Evolutionary conservation across 2,113 vertebrate genomes (phyloP).

Genomic region (Tylochromis polylepis): DNA sequence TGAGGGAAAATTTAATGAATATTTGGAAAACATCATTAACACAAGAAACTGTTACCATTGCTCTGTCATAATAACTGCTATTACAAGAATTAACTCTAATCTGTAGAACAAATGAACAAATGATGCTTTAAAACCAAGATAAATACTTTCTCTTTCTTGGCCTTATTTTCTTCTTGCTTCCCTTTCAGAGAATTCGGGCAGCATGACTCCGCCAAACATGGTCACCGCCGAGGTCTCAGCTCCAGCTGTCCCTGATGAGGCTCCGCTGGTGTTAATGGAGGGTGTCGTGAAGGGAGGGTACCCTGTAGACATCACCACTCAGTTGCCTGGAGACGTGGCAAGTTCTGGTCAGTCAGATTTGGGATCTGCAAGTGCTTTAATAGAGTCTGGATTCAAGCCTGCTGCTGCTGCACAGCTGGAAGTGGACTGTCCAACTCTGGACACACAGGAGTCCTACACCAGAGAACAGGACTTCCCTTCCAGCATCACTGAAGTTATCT

Average conservation of each 20-base stretch:
- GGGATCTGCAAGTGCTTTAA: slow-evolving; percentile 11
- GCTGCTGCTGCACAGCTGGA: slow-evolving; percentile 37
- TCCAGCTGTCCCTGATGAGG: not conserved
- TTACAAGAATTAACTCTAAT: not conserved
- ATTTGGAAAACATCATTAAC: not conserved
- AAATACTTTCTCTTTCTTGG: not conserved
- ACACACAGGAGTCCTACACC: slow-evolving; percentile 1
- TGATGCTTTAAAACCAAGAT: not conserved
- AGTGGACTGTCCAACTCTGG: not conserved
- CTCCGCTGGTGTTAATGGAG: not conserved
- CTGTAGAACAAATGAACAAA: not conserved
- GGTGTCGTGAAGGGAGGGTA: slow-evolving; percentile 64
- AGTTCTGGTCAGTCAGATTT: slow-evolving; percentile 26
- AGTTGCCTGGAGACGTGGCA: slow-evolving; percentile 28
- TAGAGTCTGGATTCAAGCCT: slow-evolving; percentile 31
- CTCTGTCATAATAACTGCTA: not conserved
- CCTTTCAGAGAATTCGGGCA: slow-evolving; percentile 24
- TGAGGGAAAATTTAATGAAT: not conserved
- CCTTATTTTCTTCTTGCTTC: not conserved
- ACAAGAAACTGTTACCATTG: not conserved
- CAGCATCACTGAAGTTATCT: slow-evolving; percentile 55
- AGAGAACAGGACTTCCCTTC: not conserved
- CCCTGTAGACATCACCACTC: slow-evolving; percentile 52
- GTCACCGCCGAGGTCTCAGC: not conserved
- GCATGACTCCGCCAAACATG: not conserved